A percentile compares a stretch with the other conserved stretches of the same genome.
phyloP scores from a whole-genome alignment of 2,113 vertebrate species.

The Riparia riparia region DNA sequence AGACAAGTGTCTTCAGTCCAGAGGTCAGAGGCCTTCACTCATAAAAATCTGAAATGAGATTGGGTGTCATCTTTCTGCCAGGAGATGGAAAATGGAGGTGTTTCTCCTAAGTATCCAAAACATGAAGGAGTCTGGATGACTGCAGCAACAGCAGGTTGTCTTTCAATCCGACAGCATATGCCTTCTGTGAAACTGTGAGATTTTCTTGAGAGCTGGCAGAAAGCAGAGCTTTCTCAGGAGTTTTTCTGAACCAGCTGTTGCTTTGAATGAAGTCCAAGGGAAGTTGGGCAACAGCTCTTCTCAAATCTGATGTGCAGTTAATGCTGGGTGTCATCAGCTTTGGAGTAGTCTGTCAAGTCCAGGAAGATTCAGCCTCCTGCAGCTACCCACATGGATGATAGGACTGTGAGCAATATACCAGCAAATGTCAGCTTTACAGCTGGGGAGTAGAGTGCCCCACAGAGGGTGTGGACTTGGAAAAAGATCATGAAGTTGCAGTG shows the following conservation, averaged over 20 bases:
- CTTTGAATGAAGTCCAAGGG: conserved; percentile 49
- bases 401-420: background rate
- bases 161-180: background rate
- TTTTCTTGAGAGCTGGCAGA: conserved; percentile 19
- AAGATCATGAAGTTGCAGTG: background rate
- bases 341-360: background rate
- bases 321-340: background rate
- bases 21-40: background rate
- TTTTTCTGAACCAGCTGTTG: conserved; percentile 56
- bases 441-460: background rate
- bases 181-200: background rate
- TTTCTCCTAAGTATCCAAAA: conserved; percentile 1
- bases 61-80: background rate
- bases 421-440: background rate
- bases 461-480: background rate
- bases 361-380: background rate
- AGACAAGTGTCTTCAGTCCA: background rate
- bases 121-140: background rate
- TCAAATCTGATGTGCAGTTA: conserved; percentile 30
- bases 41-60: background rate
- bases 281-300: conserved; percentile 46
- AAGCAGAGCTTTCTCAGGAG: conserved; percentile 37
- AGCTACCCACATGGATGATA: background rate
- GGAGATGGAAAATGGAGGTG: background rate
- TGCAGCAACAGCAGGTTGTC: conserved; percentile 1